phyloP scores from a whole-genome alignment of 2,113 vertebrate genomes.

The Syrmaticus mikado region DNA sequence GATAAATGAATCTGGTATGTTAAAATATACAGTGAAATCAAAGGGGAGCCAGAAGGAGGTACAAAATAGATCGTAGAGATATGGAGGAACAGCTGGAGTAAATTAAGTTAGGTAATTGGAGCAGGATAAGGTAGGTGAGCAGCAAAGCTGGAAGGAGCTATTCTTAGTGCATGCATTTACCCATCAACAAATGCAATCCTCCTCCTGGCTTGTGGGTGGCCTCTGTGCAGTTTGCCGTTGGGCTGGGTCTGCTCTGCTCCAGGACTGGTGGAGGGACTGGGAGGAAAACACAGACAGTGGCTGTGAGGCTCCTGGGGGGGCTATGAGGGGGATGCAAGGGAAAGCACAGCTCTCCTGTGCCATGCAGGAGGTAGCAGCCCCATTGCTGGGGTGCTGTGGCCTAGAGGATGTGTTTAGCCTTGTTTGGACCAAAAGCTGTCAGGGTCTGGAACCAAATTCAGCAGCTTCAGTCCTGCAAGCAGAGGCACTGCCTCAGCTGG shows the following conservation, averaged over 20 bases:
- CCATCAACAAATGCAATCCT: conserved; percentile 19
- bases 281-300: not conserved
- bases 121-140: conserved; percentile 60
- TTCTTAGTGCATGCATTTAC: conserved; percentile 54
- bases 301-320: not conserved
- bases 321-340: rapidly evolving
- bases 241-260: not conserved
- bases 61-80: conserved; percentile 32
- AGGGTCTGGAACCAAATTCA: not conserved
- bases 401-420: not conserved
- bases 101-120: conserved; percentile 60
- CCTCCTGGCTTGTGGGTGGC: not conserved
- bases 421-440: not conserved
- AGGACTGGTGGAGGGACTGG: not conserved
- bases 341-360: not conserved
- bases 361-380: not conserved
- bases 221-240: not conserved
- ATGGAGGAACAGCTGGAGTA: conserved; percentile 43
- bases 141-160: conserved; percentile 60
- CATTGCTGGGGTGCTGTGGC: not conserved
- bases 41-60: conserved; percentile 29
- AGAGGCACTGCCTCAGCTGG: not conserved
- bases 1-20: not conserved
- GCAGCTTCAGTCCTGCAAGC: not conserved
- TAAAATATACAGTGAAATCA: conserved; percentile 39